These are phyloP conservation scores for Drosophila pseudotalamancana DNA, from an alignment of 2,888 invertebrate genomes.

Conservation along the genomic window DNA sequence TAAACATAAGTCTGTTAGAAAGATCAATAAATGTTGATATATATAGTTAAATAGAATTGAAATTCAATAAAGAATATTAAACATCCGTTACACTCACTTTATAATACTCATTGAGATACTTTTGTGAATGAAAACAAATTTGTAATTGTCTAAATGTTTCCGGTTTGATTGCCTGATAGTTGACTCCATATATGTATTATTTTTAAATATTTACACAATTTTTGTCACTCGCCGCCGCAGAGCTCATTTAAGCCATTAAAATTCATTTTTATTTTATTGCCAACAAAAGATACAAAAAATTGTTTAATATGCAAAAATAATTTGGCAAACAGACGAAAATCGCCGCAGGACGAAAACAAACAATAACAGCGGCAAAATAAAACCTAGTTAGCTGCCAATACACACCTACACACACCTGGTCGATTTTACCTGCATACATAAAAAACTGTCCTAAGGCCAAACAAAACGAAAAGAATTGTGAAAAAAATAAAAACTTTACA, in stretches of 20 bases:
- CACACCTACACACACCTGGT: constrained; percentile 1
- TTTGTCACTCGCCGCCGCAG: constrained; percentile 17
- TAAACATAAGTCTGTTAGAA: no score
- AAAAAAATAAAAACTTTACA: constrained; percentile 13
- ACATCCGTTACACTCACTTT: background rate
- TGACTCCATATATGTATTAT: constrained; percentile 3
- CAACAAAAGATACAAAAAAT: constrained; percentile 3
- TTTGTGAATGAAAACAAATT: background rate
- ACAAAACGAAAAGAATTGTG: constrained; percentile 8
- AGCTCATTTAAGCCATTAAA: constrained; percentile 43
- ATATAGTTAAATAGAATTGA: background rate
- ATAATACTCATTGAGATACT: background rate
- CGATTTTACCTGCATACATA: constrained; percentile 33
- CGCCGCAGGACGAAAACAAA: constrained; percentile 68
- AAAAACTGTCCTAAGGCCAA: constrained; percentile 64
- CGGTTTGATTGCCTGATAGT: constrained; percentile 17
- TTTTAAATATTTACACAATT: constrained; percentile 19
- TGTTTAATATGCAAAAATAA: constrained; percentile 46
- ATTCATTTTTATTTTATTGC: constrained; percentile 42
- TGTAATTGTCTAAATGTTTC: background rate
- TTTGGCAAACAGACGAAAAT: constrained; percentile 59
- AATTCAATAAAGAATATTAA: background rate
- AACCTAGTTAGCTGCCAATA: constrained; percentile 43
- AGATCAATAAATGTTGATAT: no score
- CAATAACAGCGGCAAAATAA: constrained; percentile 35